Evolutionary conservation across 2,888 invertebrate genomes (phyloP).

Genomic region (Cyclophora albipunctata): DNA sequence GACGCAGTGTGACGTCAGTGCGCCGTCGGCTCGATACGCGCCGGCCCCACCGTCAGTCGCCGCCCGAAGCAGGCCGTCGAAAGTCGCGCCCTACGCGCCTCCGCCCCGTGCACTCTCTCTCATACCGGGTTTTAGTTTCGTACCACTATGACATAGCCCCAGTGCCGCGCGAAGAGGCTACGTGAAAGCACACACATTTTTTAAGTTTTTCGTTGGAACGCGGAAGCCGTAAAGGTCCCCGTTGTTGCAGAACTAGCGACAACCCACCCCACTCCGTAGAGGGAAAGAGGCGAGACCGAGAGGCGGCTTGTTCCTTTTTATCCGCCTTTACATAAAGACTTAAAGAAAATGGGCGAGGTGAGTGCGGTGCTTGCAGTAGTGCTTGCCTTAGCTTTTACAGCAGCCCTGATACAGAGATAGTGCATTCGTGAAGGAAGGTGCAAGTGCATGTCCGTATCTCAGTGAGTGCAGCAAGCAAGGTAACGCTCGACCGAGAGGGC

Average conservation of each 20-base stretch:
- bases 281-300: slow-evolving; percentile 66
- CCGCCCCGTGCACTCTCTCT: slow-evolving; percentile 61
- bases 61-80: slow-evolving; percentile 70
- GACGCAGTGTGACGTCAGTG: slow-evolving; percentile 83
- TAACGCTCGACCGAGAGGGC: slow-evolving; percentile 22
- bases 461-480: slow-evolving; percentile 51
- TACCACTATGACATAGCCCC: slow-evolving; percentile 72
- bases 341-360: slow-evolving; percentile 74
- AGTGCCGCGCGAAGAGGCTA: slow-evolving; percentile 68
- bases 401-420: slow-evolving; percentile 43
- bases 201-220: slow-evolving; percentile 68
- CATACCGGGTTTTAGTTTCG: slow-evolving; percentile 72
- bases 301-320: slow-evolving; percentile 68
- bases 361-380: slow-evolving; percentile 71
- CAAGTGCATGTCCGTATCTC: slow-evolving; percentile 55
- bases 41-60: slow-evolving; percentile 76
- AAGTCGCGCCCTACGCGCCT: slow-evolving; percentile 64
- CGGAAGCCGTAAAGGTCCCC: slow-evolving; percentile 68
- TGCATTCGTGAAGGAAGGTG: slow-evolving; percentile 55
- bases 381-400: slow-evolving; percentile 58
- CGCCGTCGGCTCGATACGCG: slow-evolving; percentile 79
- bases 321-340: slow-evolving; percentile 71
- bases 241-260: slow-evolving; percentile 74
- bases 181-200: slow-evolving; percentile 68
- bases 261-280: slow-evolving; percentile 65